Base-by-base conservation (phyloP, 1,140 invertebrate genomes). In the Rhopalosiphum maidis region DNA sequence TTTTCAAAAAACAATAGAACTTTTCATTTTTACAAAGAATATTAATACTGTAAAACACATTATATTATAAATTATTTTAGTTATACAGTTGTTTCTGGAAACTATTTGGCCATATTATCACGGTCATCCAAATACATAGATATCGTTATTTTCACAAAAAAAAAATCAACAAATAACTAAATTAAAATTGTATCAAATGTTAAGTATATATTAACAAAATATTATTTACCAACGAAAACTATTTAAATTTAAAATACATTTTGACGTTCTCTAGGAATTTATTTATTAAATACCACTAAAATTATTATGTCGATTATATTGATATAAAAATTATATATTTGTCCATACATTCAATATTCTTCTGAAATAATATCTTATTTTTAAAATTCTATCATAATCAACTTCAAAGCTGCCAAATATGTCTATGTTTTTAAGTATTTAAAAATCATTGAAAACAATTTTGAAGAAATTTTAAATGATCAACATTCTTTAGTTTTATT, bases 21-120 rank as follows among this genome's bases (percentile, higher is more conserved):
- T 91, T 51, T 91, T 77, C 5, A 82, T 82, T 77, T 91, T 82
- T 83, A 91, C 90, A 46, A 48, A 90, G 68, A 77, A 82, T 82
- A 68, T 91, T 55, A 43, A 77, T 15, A 4, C 30, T 77, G n/a
- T 77, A n/a, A 4, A 60, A 77, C 30, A 77, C 30, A 77, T 35
- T 35, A n/a, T 35, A 51, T 51, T 18, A 18, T 77, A 77, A n/a
- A n/a, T 11, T 30, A 30, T 60, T 30, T 60, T 60, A 15, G 15
- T 77, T 77, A 18, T 18, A 41, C 41, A 35, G 30, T 77, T 77
- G n/a, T 18, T 18, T 77, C 15, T 11, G 15, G n/a, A 77, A 77
- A 77, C n/a, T n/a, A n/a, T 77, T 15, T n/a, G n/a, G 18, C n/a
- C 30, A 3, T 35, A 77, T n/a, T 68, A 25, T 23, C 0, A 68